phyloP scores from a whole-genome alignment of 2,797 vertebrate species.

The Crenichthys baileyi region DNA sequence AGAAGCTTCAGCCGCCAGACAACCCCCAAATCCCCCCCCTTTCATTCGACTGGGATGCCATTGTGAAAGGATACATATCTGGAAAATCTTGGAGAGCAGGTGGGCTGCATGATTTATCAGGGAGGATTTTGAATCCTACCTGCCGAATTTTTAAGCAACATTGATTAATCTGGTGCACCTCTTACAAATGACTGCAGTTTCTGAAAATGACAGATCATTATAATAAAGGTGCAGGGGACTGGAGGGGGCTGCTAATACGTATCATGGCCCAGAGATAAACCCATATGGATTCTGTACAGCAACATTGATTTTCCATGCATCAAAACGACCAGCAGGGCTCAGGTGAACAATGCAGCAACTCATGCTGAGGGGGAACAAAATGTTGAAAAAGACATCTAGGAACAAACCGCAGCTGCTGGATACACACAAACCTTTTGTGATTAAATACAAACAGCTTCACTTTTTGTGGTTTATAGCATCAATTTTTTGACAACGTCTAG shows the following conservation, averaged over 20 bases:
- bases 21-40: too few relatives aligned
- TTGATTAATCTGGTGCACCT: conserved; percentile 70
- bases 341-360: conserved; percentile 61
- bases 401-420: conserved; percentile 46
- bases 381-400: conserved; percentile 33
- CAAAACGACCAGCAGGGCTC: conserved; percentile 49
- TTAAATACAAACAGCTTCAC: conserved; percentile 53
- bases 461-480: conserved; percentile 39
- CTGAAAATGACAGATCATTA: conserved; percentile 78
- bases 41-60: conserved; percentile 54
- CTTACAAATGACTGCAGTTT: conserved; percentile 72
- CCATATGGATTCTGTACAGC: conserved; percentile 55
- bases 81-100: conserved; percentile 53
- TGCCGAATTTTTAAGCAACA: conserved; percentile 80
- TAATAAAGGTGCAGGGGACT: conserved; percentile 63
- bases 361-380: conserved; percentile 24
- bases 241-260: conserved; percentile 67
- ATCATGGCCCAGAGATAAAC: conserved; percentile 75
- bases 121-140: conserved; percentile 72
- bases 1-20: conserved; percentile 50
- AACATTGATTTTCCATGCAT: conserved; percentile 72
- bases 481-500: conserved; percentile 38
- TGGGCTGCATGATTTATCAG: conserved; percentile 72
- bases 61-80: conserved; percentile 54
- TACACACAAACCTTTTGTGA: conserved; percentile 50